These are phyloP conservation scores for Datnioides undecimradiatus DNA, from an alignment of 2,113 vertebrate genomes.

Conservation along the genomic window DNA sequence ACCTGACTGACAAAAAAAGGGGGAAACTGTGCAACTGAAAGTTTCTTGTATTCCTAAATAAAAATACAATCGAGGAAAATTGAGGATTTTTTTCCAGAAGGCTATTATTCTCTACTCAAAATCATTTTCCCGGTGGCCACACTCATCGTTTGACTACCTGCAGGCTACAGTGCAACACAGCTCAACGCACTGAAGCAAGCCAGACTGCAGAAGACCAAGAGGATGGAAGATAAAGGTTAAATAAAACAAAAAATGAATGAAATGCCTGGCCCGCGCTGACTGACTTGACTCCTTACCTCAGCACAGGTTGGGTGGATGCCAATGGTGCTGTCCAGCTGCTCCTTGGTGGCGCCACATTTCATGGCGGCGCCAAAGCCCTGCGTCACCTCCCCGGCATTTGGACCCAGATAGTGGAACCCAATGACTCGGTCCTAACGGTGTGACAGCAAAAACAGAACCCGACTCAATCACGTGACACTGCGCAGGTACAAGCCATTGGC, in stretches of 20 bases:
- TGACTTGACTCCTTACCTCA: constrained; percentile 85
- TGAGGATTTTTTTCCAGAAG: too few species aligned
- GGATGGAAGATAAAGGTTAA: background rate
- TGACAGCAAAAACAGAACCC: background rate
- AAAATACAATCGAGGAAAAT: too few species aligned
- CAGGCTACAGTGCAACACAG: too few species aligned
- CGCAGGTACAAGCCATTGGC: accelerated
- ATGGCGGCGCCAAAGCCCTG: constrained; percentile 95
- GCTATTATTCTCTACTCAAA: too few species aligned
- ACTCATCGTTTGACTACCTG: too few species aligned
- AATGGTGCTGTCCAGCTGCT: constrained; percentile 90
- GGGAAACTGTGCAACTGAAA: too few species aligned
- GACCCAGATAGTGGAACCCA: constrained; percentile 95
- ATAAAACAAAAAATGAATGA: background rate
- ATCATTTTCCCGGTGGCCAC: too few species aligned
- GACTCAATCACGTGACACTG: background rate
- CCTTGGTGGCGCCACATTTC: constrained; percentile 95
- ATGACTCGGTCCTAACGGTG: constrained; percentile 89
- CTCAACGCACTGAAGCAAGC: background rate
- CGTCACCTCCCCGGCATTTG: constrained; percentile 96
- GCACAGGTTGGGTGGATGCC: constrained; percentile 97
- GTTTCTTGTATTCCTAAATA: too few species aligned
- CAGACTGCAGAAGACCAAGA: too few species aligned
- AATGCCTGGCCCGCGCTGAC: too few species aligned
- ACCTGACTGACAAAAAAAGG: too few species aligned